Percentiles rank a stretch among this genome's conserved stretches.
These are phyloP conservation scores for Dinothrombium tinctorium DNA, from an alignment of 1,140 invertebrate genomes.

Conservation along the genomic window DNA sequence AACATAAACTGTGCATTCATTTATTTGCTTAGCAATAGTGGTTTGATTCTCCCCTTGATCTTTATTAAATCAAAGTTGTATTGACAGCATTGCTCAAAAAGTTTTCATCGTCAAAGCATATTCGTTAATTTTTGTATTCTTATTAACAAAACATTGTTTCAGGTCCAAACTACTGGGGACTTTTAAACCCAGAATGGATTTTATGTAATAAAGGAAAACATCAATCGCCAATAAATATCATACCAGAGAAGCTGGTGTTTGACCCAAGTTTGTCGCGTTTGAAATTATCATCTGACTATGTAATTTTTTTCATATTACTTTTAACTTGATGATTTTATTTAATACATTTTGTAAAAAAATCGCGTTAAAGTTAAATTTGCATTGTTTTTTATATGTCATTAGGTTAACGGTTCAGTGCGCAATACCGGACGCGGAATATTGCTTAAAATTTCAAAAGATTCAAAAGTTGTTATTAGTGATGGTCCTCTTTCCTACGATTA, in stretches of 20 bases:
- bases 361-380: too few species aligned
- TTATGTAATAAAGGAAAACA: slow-evolving; percentile 75
- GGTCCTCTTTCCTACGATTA: neutral
- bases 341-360: too few species aligned
- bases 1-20: too few species aligned
- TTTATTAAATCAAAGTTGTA: too few species aligned
- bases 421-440: slow-evolving; percentile 49
- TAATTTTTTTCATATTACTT: too few species aligned
- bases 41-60: too few species aligned
- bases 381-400: slow-evolving; percentile 9
- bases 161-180: slow-evolving; percentile 89
- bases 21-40: too few species aligned
- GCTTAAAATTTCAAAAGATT: slow-evolving; percentile 14
- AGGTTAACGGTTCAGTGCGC: slow-evolving; percentile 60
- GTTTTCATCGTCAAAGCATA: neutral
- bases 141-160: neutral
- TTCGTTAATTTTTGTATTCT: neutral
- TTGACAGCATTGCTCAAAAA: neutral
- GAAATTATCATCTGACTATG: neutral
- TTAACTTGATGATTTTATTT: too few species aligned
- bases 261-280: slow-evolving; percentile 6
- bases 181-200: slow-evolving; percentile 86
- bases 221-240: slow-evolving; percentile 81
- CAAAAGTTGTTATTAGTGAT: slow-evolving; percentile 34
- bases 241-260: slow-evolving; percentile 4